Conservation (phyloP, 2,797 vertebrate species). For the Heliangelus exortis region DNA sequence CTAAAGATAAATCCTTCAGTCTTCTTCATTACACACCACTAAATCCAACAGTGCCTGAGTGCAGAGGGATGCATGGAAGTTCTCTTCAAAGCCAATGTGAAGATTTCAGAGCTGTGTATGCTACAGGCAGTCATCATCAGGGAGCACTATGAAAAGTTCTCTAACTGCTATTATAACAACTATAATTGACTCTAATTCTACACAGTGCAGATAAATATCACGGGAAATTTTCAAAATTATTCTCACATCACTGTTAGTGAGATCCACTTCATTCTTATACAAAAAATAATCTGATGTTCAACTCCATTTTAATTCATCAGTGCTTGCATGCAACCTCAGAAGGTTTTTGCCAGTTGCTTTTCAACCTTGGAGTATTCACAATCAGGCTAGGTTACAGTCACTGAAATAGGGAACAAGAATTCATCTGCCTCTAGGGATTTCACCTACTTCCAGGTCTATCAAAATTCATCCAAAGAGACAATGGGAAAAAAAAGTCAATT, state of each 20-base stretch:
- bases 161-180: neutral
- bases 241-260: neutral
- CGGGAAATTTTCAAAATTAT: neutral
- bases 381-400: neutral
- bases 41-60: neutral
- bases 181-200: neutral
- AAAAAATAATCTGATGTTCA: neutral
- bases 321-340: neutral
- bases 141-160: neutral
- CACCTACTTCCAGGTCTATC: neutral
- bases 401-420: neutral
- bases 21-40: neutral
- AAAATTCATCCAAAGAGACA: neutral
- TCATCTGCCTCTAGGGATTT: neutral
- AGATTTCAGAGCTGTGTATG: neutral
- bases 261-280: neutral
- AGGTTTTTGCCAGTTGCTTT: neutral
- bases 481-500: neutral
- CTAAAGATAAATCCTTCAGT: neutral
- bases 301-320: neutral
- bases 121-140: neutral
- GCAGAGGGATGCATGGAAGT: neutral
- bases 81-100: neutral
- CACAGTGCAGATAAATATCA: neutral
- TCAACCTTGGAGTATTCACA: neutral